Conservation (phyloP, 2,797 vertebrate genomes). For the Gymnocypris eckloni region DNA sequence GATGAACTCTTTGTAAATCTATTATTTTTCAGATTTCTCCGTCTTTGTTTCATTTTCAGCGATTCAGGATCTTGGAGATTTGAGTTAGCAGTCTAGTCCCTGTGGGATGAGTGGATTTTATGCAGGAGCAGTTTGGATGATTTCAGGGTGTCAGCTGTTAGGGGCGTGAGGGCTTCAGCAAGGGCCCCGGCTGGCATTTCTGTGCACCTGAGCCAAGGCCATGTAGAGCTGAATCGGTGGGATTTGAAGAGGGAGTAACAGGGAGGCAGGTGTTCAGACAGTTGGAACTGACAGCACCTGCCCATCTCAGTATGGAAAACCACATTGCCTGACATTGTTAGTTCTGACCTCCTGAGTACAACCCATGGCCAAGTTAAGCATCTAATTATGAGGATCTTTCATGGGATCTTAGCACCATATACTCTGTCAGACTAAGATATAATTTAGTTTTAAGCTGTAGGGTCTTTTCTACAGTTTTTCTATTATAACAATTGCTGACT, state of each 20-base stretch:
- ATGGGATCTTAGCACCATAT: not conserved
- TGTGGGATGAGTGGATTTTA: conserved; percentile 22
- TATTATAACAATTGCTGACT: not conserved
- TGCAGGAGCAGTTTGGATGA: conserved; percentile 25
- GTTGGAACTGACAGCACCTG: conserved; percentile 66
- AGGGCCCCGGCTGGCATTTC: conserved; percentile 32
- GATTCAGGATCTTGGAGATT: not conserved
- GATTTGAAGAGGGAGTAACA: conserved; percentile 29
- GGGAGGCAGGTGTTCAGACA: conserved; percentile 66
- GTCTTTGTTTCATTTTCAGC: not conserved
- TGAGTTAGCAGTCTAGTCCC: not conserved
- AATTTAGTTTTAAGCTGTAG: not conserved
- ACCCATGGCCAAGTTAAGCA: conserved; percentile 28
- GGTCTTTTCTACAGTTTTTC: not conserved
- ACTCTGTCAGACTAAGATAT: not conserved
- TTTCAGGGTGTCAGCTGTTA: conserved; percentile 55
- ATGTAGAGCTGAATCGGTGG: not conserved
- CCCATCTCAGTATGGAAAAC: conserved; percentile 33
- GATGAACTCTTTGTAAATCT: not conserved
- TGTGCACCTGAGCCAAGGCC: conserved; percentile 51
- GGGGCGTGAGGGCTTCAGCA: conserved; percentile 27
- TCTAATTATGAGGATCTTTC: not conserved
- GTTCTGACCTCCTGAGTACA: conserved; percentile 12
- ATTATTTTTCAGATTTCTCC: not conserved
- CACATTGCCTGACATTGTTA: conserved; percentile 36